Conservation (phyloP, 2,888 invertebrate genomes). For the Pyrrhia umbra region DNA sequence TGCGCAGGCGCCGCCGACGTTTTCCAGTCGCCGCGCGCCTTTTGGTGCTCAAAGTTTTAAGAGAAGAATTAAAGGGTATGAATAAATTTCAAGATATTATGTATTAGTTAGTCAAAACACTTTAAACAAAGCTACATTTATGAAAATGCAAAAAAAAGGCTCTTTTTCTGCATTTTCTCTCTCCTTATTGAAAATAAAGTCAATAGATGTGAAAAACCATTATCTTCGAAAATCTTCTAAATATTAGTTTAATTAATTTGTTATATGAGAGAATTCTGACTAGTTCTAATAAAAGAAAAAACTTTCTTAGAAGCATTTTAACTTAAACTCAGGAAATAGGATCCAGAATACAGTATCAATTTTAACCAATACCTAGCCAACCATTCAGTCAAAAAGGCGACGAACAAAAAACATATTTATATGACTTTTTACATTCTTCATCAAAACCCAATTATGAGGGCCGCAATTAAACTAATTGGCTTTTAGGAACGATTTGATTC, state of each 20-base stretch:
- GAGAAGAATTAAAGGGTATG: background rate
- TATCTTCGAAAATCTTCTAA: too few species aligned
- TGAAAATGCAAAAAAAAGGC: too few species aligned
- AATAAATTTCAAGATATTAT: background rate
- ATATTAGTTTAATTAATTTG: too few species aligned
- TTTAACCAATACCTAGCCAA: background rate
- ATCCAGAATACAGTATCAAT: background rate
- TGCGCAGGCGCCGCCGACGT: constrained; percentile 86
- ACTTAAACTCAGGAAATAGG: background rate
- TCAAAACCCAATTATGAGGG: constrained; percentile 42
- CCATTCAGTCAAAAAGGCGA: background rate
- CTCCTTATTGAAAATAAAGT: too few species aligned
- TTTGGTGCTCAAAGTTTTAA: constrained; percentile 75
- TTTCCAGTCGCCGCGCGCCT: constrained; percentile 65
- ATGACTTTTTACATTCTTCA: constrained; percentile 38
- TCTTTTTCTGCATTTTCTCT: too few species aligned
- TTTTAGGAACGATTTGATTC: constrained; percentile 40
- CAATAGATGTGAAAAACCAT: too few species aligned
- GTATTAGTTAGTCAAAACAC: background rate
- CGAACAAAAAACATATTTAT: constrained; percentile 3
- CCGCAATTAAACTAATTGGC: constrained; percentile 51
- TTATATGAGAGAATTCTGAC: too few species aligned
- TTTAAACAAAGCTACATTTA: background rate
- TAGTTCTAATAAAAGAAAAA: too few species aligned
- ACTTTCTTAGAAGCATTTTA: too few species aligned